phyloP scores from a whole-genome alignment of 2,888 invertebrate species.

The Podabrus alpinus region DNA sequence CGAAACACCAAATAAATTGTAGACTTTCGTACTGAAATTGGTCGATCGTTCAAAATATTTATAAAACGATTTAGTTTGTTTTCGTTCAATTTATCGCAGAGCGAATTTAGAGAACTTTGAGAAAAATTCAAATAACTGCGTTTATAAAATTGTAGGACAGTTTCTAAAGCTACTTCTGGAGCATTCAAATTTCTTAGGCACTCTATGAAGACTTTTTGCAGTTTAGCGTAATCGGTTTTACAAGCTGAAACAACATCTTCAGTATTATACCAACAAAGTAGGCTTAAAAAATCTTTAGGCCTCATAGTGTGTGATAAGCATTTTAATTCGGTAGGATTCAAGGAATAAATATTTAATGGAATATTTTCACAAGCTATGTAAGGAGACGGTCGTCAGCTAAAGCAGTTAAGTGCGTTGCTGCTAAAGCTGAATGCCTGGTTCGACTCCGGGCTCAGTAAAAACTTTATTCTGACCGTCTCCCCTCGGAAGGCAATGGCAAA shows the following conservation, averaged over 20 bases:
- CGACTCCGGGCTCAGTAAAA: too few relatives aligned
- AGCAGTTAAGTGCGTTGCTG: too few relatives aligned
- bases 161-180: not conserved
- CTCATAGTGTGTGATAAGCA: slow-evolving; percentile 4
- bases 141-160: slow-evolving; percentile 17
- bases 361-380: too few relatives aligned
- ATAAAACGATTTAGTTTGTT: not conserved
- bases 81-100: slow-evolving; percentile 12
- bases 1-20: slow-evolving; percentile 9
- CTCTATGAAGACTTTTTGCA: too few relatives aligned
- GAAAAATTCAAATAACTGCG: slow-evolving; percentile 18
- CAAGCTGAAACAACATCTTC: too few relatives aligned
- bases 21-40: slow-evolving; percentile 23
- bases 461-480: too few relatives aligned
- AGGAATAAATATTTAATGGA: not conserved
- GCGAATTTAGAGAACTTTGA: slow-evolving; percentile 4
- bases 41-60: not conserved
- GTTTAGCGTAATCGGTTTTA: too few relatives aligned
- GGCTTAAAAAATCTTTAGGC: not conserved
- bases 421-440: too few relatives aligned
- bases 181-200: slow-evolving; percentile 12
- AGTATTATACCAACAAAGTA: not conserved
- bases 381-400: too few relatives aligned
- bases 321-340: not conserved
- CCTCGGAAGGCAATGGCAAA: too few relatives aligned